Conservation (phyloP, 2,888 invertebrate species). For the Ischnus inquisitorius region DNA sequence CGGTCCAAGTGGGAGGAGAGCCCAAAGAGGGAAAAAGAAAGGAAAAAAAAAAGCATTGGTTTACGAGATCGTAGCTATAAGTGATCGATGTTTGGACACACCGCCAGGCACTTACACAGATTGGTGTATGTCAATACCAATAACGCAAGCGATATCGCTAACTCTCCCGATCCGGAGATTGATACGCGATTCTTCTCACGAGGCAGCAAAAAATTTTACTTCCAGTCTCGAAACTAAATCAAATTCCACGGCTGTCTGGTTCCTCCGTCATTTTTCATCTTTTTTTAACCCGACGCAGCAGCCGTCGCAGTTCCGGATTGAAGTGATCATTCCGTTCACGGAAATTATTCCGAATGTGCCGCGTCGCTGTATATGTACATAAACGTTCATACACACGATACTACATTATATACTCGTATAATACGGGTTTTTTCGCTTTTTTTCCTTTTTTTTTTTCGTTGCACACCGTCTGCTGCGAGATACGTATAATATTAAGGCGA, state of each 20-base stretch:
- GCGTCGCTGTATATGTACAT: too few relatives aligned
- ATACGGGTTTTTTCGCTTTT: conserved; percentile 2
- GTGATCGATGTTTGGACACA: conserved; percentile 47
- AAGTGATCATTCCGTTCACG: too few relatives aligned
- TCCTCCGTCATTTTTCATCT: neutral
- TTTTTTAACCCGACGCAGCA: neutral
- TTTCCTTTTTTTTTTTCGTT: conserved; percentile 29
- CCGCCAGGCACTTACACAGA: conserved; percentile 28
- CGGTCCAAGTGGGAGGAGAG: conserved; percentile 5
- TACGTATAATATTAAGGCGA: conserved; percentile 53
- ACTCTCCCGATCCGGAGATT: conserved; percentile 1
- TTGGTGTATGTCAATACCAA: conserved; percentile 23
- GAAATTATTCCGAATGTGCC: too few relatives aligned
- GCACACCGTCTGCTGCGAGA: neutral
- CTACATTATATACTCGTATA: neutral
- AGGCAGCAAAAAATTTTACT: neutral
- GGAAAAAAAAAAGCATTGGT: neutral
- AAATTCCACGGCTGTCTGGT: neutral
- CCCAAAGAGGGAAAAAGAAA: neutral
- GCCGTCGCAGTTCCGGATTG: too few relatives aligned
- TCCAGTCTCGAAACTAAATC: neutral
- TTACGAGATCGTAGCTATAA: conserved; percentile 1
- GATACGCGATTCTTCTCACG: conserved; percentile 2
- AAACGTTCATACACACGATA: neutral
- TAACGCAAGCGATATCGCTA: neutral